Evolutionary conservation across 2,113 vertebrate genomes (phyloP).

Genomic region (Rhinogobius similis): DNA sequence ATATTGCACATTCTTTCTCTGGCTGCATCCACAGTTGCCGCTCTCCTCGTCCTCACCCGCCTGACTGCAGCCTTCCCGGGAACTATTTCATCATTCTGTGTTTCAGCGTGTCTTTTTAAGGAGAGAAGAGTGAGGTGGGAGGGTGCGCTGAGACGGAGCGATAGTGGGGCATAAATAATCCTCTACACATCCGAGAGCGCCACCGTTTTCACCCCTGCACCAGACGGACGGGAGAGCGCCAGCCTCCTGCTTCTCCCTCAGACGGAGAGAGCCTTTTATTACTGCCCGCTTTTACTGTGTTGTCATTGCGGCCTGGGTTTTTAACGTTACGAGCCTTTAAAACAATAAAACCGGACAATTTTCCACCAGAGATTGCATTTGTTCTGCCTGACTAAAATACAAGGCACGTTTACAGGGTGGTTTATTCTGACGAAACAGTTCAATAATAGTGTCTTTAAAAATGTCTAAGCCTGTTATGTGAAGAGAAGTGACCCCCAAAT

Average conservation of each 20-base stretch:
- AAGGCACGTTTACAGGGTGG: neutral
- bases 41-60: conserved; percentile 16
- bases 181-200: conserved; percentile 72
- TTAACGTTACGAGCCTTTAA: conserved; percentile 16
- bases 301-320: conserved; percentile 23
- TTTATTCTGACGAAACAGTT: neutral
- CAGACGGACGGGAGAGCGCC: conserved; percentile 80
- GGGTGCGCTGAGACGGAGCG: conserved; percentile 45
- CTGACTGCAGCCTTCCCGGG: conserved; percentile 27
- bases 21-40: neutral
- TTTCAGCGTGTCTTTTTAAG: conserved; percentile 58
- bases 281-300: conserved; percentile 45
- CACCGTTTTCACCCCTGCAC: conserved; percentile 77
- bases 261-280: conserved; percentile 77
- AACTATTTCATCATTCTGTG: conserved; percentile 42
- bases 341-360: neutral
- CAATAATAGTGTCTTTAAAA: neutral
- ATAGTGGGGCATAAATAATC: conserved; percentile 76
- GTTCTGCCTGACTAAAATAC: neutral
- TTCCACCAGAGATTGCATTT: neutral
- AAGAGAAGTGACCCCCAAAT: neutral
- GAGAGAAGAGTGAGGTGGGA: conserved; percentile 39
- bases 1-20: conserved; percentile 10
- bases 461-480: neutral
- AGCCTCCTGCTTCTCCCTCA: conserved; percentile 83